phyloP scores from a whole-genome alignment of 1,140 invertebrate species.

The Dendrolimus punctatus region DNA sequence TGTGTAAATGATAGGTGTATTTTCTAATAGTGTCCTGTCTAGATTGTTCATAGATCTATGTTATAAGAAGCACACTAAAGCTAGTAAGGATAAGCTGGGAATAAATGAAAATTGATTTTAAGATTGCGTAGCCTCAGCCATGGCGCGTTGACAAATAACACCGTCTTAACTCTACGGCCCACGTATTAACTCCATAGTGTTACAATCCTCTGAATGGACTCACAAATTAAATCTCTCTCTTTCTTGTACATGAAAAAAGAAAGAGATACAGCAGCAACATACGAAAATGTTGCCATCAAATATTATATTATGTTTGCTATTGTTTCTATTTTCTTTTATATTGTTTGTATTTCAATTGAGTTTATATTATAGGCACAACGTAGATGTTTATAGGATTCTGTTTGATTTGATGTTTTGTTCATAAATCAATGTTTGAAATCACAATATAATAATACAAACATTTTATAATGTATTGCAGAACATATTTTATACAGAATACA shows the following conservation, averaged over 20 bases:
- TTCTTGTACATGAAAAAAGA: conserved; percentile 1
- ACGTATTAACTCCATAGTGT: conserved; percentile 19
- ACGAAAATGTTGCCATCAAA: conserved; percentile 1
- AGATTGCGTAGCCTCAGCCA: conserved; percentile 45
- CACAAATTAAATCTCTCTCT: conserved; percentile 4
- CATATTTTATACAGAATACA: too few species aligned
- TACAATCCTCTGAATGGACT: conserved; percentile 6
- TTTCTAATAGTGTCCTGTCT: background rate
- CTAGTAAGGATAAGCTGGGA: conserved; percentile 59
- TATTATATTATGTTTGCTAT: background rate
- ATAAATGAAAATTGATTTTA: conserved; percentile 72
- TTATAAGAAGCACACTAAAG: conserved; percentile 32
- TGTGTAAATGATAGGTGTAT: background rate
- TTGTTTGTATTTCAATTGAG: conserved; percentile 1
- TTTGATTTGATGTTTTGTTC: too few species aligned
- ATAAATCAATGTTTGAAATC: too few species aligned
- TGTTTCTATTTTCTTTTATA: conserved; percentile 9
- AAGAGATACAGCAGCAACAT: background rate
- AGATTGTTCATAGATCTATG: conserved; percentile 9
- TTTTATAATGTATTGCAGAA: too few species aligned
- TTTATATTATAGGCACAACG: background rate
- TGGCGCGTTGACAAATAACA: conserved; percentile 58
- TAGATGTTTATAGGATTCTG: too few species aligned
- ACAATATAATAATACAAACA: too few species aligned
- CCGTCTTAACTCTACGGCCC: conserved; percentile 29